These are phyloP conservation scores for Nothobranchius furzeri DNA, from an alignment of 2,113 vertebrate species.

Conservation along the genomic window DNA sequence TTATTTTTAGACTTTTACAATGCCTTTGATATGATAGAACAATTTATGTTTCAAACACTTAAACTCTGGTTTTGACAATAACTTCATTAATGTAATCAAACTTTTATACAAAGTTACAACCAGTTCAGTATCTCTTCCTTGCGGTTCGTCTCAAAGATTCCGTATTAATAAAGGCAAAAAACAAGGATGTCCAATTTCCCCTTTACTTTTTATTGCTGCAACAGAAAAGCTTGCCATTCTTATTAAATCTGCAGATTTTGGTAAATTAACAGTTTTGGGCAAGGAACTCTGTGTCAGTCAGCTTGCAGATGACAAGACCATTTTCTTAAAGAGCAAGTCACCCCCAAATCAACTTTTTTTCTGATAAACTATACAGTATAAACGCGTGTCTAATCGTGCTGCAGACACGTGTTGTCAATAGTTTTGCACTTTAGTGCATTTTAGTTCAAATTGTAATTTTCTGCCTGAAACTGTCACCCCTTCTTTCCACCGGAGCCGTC, in stretches of 20 bases:
- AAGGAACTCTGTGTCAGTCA: neutral
- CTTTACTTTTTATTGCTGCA: neutral
- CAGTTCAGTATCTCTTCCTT: neutral
- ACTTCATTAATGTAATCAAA: neutral
- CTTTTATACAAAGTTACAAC: neutral
- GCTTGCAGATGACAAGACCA: neutral
- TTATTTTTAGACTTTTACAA: constrained; percentile 6
- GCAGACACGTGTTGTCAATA: too few relatives aligned
- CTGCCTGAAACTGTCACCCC: too few relatives aligned
- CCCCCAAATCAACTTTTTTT: too few relatives aligned
- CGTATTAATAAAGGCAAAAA: neutral
- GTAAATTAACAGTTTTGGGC: neutral
- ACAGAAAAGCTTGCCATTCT: neutral
- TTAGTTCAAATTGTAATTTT: too few relatives aligned
- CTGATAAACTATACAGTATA: too few relatives aligned
- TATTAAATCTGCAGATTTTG: neutral
- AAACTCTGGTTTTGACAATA: neutral
- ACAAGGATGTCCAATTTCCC: neutral
- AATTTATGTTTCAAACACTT: neutral
- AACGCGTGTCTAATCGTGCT: too few relatives aligned
- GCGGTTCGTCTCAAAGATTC: neutral
- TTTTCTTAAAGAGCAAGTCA: neutral
- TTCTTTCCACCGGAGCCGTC: too few relatives aligned
- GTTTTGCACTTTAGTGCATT: too few relatives aligned
- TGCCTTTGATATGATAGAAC: neutral